phyloP scores from a whole-genome alignment of 2,113 vertebrate species.

The Lycaon pictus region DNA sequence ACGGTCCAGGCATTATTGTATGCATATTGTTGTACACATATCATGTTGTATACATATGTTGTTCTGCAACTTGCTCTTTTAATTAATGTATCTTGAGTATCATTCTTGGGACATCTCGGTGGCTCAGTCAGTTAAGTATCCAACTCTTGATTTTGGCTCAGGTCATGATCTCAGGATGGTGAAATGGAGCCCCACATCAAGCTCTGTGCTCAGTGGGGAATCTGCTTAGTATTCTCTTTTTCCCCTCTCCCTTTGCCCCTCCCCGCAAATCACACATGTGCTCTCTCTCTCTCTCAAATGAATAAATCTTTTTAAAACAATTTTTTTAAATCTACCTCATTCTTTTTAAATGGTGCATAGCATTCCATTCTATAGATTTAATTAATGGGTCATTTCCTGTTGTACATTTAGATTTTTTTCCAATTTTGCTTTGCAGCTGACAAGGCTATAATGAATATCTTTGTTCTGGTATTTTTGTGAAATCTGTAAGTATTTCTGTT shows the following conservation, averaged over 20 bases:
- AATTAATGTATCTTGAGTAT: neutral
- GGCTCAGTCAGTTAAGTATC: neutral
- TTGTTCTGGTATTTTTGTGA: neutral
- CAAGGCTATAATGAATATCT: neutral
- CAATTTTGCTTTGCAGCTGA: neutral
- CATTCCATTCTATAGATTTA: neutral
- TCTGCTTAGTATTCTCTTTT: neutral
- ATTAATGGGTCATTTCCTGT: neutral
- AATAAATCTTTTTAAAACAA: neutral
- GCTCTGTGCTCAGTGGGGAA: neutral
- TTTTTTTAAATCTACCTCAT: neutral
- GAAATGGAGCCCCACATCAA: neutral
- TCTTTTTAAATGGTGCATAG: neutral
- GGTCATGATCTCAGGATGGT: neutral
- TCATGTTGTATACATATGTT: neutral
- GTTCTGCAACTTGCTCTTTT: neutral
- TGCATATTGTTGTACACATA: neutral
- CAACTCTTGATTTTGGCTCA: neutral
- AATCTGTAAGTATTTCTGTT: neutral
- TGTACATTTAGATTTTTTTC: neutral
- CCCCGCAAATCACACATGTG: neutral
- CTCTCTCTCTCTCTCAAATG: neutral
- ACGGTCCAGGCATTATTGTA: neutral
- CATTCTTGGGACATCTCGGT: neutral
- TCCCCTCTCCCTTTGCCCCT: neutral